Evolutionary conservation across 1,140 invertebrate genomes (phyloP), one percentile per base, ranked within the genome.

Genomic region (Heterodera carotae): DNA sequence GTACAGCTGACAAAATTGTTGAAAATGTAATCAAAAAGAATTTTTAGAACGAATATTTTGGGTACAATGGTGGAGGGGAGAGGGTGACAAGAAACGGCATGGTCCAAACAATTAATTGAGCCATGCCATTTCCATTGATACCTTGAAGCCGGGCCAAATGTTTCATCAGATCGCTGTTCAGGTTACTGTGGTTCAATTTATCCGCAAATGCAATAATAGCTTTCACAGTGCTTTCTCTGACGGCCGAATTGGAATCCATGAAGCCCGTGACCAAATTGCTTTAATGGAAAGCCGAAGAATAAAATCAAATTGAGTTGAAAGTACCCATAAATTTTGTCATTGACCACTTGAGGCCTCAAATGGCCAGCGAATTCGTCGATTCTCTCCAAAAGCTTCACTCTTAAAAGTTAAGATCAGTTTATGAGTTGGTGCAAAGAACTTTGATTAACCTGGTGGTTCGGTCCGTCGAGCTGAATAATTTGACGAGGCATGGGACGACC

Each of bases 161-260:
- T 81, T 94, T 92, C 84, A 98, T 90, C 7, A 97, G 92, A 89
- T 98, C 96, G 25, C 96, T 93, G 90, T 99, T 98, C 22, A 98
- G 89, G 91, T 98, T 98, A 86, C 98, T 95, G 85, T 96, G 95
- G 90, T 96, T 98, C 69, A 99, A 91, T 89, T 98, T 99, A 69
- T 95, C 92, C 2, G 96, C 94, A 81, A 99, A 90, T 87, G 94
- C 92, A 69, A 98, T 91, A 86, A 98, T 94, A 59, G 95, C 92
- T 89, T 97, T 97, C 31, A 98, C 94, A n/a, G 96, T 98, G 89
- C 95, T 93, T 89, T 98, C 96, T 82, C 96, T 90, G 76, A 99
- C 96, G 6, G 94, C 93, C 18, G 95, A 93, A 90, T 97, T 98
- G 6, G 95, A 96, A 87, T 99, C 97, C 82, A 95, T 89, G 87